Evolutionary conservation across 1,140 invertebrate genomes (phyloP), one percentile per base, ranked within the genome.

Genomic region (Apolygus lucorum): DNA sequence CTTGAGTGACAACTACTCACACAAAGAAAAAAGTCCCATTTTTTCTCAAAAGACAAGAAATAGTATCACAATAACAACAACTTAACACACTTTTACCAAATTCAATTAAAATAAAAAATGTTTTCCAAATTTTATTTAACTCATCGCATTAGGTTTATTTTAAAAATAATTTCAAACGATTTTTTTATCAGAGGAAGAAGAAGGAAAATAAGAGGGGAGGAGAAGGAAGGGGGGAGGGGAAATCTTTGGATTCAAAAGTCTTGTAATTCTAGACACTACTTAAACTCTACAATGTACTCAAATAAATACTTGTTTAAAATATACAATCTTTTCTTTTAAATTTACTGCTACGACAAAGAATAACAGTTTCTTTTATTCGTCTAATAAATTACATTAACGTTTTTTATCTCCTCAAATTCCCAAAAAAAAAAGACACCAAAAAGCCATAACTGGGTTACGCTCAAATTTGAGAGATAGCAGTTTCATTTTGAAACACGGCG

Each of bases 231-330:
- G 34, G 17, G 34, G 34, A 49, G n/a, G n/a, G n/a, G n/a, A 59
- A 59, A 59, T 59, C 54, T 59, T 59, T 59, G 54, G 54, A 59
- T 59, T 59, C 54, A 59, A 59, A 59, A 59, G 54, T 59, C 54
- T 59, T 24, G 54, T 59, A 11, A 59, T 59, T 59, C 54, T 59
- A 59, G 22, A 21, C 54, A 21, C 54, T 59, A 59, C 54, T 59
- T 59, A 59, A 59, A 59, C 4, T 24, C 54, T 59, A 59, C 8
- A 59, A 59, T 24, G 54, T 59, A 59, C 54, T 59, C 54, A 59
- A 59, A 59, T 59, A 59, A 59, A 59, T 59, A 59, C 54, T 59
- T 59, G 54, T 49, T 59, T 59, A 59, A 59, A 59, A 59, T 59
- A 59, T 59, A 59, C 54, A 59, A 49, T 17, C 8, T 17, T 49